Evolutionary conservation across 2,888 invertebrate species (phyloP), one percentile per base, ranked within the genome.

Genomic region (Drosophila suboccidentalis): DNA sequence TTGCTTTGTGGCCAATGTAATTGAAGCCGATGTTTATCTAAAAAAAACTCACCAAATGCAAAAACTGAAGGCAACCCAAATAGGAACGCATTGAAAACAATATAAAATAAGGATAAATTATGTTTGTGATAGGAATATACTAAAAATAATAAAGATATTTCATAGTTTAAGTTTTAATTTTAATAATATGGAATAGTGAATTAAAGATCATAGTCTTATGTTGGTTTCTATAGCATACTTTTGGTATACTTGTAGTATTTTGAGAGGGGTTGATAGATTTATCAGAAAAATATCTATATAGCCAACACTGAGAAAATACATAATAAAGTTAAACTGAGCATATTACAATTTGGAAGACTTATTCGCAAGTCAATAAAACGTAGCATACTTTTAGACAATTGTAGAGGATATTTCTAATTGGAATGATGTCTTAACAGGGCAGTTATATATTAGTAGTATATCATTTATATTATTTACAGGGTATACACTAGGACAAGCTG

Each of bases 1-100:
- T 87, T 88, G 83, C 81, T 71, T 86, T 87, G 90, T 81, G 87
- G 87, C 76, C 89, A 76, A 87, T 86, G 90, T 80, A 90, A 87
- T 79, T 86, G 78, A 78, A 88, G 74, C 80, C 69, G 87, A 87
- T 87, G 80, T 65, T 90, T 82, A 90, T 87, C 87, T 57, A 10
- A 1, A 38, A 11, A 22, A 61, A 55, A 59, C 43, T n/a, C 57
- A 19, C 3, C 34, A 19, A 13, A 10, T 10, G 17, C 63, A 38
- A 22, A 10, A n/a, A 22, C n/a, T 19, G 11, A 32, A 43, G 34
- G 32, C 43, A 43, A 32, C 15, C 8, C 9, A 32, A 13, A 54
- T 29, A 11, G 13, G 17, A 11, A 55, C 4, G 19, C 9, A 50
- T 4, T 34, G 34, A 47, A 54, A 34, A 58, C 32, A 26, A 44